Percentiles rank a stretch among this genome's conserved stretches.
These are phyloP conservation scores for Xiphophorus couchianus DNA, from an alignment of 2,113 vertebrate genomes.

Conservation along the genomic window DNA sequence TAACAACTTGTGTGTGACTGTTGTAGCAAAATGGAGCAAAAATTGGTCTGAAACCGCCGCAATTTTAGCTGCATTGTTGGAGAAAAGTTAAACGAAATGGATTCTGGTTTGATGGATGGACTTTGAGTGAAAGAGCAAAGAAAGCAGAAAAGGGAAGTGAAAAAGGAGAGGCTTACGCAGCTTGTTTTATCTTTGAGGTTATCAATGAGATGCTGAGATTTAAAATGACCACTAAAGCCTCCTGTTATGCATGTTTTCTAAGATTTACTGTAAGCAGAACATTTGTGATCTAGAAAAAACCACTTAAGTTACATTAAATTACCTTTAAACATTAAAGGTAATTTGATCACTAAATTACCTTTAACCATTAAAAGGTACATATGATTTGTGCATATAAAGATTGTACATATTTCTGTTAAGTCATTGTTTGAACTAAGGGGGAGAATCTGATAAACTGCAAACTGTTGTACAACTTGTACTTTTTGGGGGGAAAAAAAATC, in stretches of 20 bases:
- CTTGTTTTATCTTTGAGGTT: conserved; percentile 13
- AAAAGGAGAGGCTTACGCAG: conserved; percentile 15
- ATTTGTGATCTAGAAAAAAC: background rate
- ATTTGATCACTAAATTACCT: too few relatives aligned
- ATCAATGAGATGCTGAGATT: conserved; percentile 1
- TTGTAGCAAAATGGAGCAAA: conserved; percentile 2
- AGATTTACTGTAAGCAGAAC: conserved; percentile 4
- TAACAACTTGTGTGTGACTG: background rate
- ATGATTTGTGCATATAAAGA: background rate
- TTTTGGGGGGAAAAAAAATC: background rate
- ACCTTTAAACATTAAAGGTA: too few relatives aligned
- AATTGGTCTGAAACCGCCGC: conserved; percentile 1
- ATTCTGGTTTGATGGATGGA: conserved; percentile 24
- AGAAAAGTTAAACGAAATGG: conserved; percentile 6
- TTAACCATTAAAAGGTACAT: too few relatives aligned
- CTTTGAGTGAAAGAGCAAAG: conserved; percentile 28
- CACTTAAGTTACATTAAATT: too few relatives aligned
- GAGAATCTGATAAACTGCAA: conserved; percentile 3
- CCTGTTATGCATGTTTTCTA: background rate
- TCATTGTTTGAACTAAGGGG: background rate
- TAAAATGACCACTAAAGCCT: background rate
- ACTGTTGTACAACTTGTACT: background rate
- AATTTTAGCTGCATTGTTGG: conserved; percentile 27
- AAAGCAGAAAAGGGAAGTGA: background rate
- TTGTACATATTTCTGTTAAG: background rate